Conservation (phyloP, 2,888 invertebrate species). For the Hydroisotoma schaefferi region DNA sequence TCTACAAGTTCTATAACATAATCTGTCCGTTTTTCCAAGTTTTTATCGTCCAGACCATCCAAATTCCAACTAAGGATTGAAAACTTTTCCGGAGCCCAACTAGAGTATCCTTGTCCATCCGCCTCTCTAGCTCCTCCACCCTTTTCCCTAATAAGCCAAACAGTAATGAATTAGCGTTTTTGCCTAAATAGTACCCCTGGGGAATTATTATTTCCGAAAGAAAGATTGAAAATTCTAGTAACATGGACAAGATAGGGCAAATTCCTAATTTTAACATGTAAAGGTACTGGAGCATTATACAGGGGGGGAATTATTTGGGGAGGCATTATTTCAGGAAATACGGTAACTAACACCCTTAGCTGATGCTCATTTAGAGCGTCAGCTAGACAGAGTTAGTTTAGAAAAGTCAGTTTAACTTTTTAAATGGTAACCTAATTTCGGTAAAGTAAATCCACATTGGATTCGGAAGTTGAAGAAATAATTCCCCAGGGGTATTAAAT, state of each 20-base stretch:
- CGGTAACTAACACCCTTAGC: no score
- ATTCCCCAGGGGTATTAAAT: no score
- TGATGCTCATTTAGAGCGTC: neutral
- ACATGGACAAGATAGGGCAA: no score
- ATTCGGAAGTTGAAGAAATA: neutral
- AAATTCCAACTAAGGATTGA: constrained; percentile 60
- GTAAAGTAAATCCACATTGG: neutral
- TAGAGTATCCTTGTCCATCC: constrained; percentile 19
- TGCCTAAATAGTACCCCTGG: neutral
- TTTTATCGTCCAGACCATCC: constrained; percentile 59
- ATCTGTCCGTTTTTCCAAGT: constrained; percentile 55
- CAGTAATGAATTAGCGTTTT: neutral
- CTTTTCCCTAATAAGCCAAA: constrained; percentile 24
- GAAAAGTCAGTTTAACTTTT: neutral
- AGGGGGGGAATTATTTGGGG: no score
- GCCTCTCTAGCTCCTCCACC: constrained; percentile 4
- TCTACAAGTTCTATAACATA: constrained; percentile 56
- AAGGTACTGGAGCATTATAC: no score
- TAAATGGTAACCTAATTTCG: neutral
- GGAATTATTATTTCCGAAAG: neutral
- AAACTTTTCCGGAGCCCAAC: constrained; percentile 51
- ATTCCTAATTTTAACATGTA: no score
- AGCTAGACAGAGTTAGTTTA: neutral
- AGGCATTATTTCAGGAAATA: no score
- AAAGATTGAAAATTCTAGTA: no score